phyloP scores from a whole-genome alignment of 2,113 vertebrate genomes.

The Pleuronectes platessa region DNA sequence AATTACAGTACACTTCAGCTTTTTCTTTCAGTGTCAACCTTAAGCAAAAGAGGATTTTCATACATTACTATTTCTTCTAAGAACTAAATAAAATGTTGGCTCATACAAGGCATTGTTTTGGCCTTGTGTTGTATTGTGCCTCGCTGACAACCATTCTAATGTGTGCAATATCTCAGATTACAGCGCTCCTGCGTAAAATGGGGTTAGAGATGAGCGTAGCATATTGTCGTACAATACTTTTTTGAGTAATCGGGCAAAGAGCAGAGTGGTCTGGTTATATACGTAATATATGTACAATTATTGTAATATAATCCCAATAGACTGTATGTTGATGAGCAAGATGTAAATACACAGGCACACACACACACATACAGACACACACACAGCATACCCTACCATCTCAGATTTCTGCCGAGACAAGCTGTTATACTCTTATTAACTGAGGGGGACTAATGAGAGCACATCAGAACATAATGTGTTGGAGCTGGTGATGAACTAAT shows the following conservation, averaged over 20 bases:
- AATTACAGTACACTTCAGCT: slow-evolving; percentile 4
- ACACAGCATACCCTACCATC: background rate
- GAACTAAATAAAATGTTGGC: no score
- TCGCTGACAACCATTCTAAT: background rate
- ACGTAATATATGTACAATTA: background rate
- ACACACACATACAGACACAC: background rate
- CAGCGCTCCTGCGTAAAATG: background rate
- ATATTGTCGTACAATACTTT: background rate
- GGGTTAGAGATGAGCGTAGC: background rate
- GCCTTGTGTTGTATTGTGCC: background rate
- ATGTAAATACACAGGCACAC: background rate
- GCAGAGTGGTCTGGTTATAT: no score
- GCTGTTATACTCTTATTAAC: background rate
- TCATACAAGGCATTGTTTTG: background rate
- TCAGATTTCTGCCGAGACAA: slow-evolving; percentile 5
- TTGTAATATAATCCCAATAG: background rate
- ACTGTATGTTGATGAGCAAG: background rate
- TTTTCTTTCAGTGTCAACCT: slow-evolving; percentile 9
- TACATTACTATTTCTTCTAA: background rate
- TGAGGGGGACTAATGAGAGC: slow-evolving; percentile 8
- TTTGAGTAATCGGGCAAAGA: background rate
- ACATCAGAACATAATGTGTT: slow-evolving; percentile 6
- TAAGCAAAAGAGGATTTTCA: background rate
- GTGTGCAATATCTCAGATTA: background rate
- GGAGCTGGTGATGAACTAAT: slow-evolving; percentile 9